phyloP scores from a whole-genome alignment of 2,797 vertebrate genomes.

The Sebastes iracundus region DNA sequence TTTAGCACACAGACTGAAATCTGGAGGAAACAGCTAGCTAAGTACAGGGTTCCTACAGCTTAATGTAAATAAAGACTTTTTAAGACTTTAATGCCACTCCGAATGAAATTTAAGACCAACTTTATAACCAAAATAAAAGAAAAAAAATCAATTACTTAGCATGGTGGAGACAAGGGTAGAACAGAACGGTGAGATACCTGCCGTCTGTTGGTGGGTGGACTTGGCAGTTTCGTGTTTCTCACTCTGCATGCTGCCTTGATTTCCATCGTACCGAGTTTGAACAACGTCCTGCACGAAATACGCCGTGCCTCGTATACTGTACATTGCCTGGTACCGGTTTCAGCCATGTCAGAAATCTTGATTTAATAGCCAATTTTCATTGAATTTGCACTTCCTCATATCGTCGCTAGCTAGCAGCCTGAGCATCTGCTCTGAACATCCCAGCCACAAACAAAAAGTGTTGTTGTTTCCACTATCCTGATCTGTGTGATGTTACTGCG shows the following conservation, averaged over 20 bases:
- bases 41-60: background rate
- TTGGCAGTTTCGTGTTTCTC: no score
- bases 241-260: background rate
- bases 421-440: background rate
- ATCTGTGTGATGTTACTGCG: no score
- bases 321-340: background rate
- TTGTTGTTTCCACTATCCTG: no score
- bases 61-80: background rate
- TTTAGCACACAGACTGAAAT: background rate
- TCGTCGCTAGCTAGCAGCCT: accelerated
- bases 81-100: background rate
- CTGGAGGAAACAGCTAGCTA: background rate
- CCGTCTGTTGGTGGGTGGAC: background rate
- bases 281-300: background rate
- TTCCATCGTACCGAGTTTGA: background rate
- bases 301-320: background rate
- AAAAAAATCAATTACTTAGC: background rate
- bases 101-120: background rate
- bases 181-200: background rate
- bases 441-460: background rate
- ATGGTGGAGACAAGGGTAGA: background rate
- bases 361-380: background rate
- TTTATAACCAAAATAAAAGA: background rate
- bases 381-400: background rate
- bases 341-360: background rate